Conservation (phyloP, 1,140 invertebrate species). For the Maniola jurtina region DNA sequence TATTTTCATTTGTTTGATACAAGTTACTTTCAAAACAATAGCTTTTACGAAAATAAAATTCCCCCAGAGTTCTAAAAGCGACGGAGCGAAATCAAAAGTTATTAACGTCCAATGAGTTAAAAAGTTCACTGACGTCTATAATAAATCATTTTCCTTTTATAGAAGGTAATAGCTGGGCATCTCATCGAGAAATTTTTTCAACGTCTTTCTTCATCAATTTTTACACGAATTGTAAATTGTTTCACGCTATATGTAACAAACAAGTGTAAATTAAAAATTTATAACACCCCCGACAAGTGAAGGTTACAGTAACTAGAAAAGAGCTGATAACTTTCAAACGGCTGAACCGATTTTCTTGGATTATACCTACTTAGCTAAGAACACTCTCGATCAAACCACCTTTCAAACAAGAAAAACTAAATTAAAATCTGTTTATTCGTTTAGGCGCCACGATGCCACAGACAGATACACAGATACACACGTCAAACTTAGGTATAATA, state of each 20-base stretch:
- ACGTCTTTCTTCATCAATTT: constrained; percentile 75
- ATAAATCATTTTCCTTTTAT: constrained; percentile 75
- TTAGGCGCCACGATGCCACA: background rate
- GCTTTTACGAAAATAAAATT: background rate
- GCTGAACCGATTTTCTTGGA: too few relatives aligned
- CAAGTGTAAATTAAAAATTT: too few relatives aligned
- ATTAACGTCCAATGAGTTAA: constrained; percentile 77
- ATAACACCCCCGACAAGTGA: too few relatives aligned
- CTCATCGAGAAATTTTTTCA: constrained; percentile 65
- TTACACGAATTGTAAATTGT: constrained; percentile 41
- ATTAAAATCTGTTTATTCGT: background rate
- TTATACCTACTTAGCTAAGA: too few relatives aligned
- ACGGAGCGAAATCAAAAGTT: constrained; percentile 70
- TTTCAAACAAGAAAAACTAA: too few relatives aligned
- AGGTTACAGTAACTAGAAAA: too few relatives aligned
- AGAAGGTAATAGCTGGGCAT: constrained; percentile 31
- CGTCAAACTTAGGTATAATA: too few relatives aligned
- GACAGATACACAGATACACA: too few relatives aligned
- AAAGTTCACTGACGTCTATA: constrained; percentile 66
- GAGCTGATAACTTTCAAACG: too few relatives aligned
- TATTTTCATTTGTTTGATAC: too few relatives aligned
- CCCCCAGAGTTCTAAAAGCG: constrained; percentile 38
- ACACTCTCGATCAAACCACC: too few relatives aligned
- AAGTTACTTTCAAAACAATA: too few relatives aligned
- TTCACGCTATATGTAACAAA: background rate